Evolutionary conservation across 2,113 vertebrate species (phyloP), one percentile per base, ranked within the genome.

Genomic region (Catagonus wagneri): DNA sequence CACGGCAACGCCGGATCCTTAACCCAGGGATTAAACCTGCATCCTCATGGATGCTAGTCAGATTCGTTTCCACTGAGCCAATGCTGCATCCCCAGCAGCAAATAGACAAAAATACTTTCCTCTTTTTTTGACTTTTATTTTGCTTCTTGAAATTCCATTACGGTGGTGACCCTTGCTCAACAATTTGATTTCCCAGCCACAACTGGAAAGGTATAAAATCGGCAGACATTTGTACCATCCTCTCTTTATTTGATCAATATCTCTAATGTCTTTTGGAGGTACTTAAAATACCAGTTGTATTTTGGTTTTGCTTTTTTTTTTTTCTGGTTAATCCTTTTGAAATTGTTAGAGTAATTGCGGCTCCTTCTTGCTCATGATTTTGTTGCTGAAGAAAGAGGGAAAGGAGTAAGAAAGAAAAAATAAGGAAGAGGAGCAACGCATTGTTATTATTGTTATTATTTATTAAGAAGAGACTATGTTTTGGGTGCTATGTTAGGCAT

Each of bases 121-220:
- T 16, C 20, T 23, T 79, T 87, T 92, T 75, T 34, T n/a, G 14
- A 65, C 56, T 92, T 76, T 50, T 93, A 69, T 90, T 39, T 94
- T 84, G 15, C 54, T 84, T 19, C 71, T 92, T 97, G 66, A 96
- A 94, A 88, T 81, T 86, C 66, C 87, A 94, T 92, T 85, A 81
- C 60, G 3, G 4, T 56, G 10, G 2, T 87, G 23, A 65, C 16
- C 25, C 29, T 89, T 13, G 23, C 50, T 88, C 65, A 81, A 60
- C 66, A 78, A 72, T 85, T 81, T 84, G 34, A 78, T 68, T 89
- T 97, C 81, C 22, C 29, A 97, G 44, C 36, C 36, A 85, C 80
- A 84, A 75, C 14, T 87, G 13, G 81, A 50, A 85, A 78, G 22
- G 20, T 74, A 81, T 32, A 87, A 90, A 72, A 76, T 56, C 56